A percentile compares a stretch with the other conserved stretches of the same genome.
phyloP scores from a whole-genome alignment of 53 echinoderm and acorn worm species.

The Paracentrotus lividus region DNA sequence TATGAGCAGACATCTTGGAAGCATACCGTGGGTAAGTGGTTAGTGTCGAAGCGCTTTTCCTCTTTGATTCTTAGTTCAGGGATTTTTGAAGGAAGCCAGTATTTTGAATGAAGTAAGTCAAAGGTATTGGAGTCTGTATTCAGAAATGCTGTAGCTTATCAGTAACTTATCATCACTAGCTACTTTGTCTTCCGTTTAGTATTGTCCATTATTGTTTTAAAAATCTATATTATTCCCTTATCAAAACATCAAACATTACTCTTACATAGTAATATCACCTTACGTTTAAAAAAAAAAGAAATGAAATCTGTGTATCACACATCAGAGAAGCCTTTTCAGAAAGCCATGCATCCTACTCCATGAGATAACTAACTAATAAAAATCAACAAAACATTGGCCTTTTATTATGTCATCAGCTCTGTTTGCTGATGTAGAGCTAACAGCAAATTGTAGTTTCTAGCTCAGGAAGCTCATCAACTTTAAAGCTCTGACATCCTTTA shows the following conservation, averaged over 20 bases:
- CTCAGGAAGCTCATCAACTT: constrained; percentile 24
- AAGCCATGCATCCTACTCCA: too few relatives aligned
- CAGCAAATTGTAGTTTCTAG: constrained; percentile 10
- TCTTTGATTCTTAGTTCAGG: background rate
- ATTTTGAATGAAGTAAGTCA: background rate
- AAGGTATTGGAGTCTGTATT: background rate
- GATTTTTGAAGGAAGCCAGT: background rate
- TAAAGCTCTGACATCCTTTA: too few relatives aligned
- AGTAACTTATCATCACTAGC: background rate
- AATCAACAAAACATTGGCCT: too few relatives aligned
- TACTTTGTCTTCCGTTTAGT: too few relatives aligned
- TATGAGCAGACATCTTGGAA: constrained; percentile 26
- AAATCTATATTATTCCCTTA: too few relatives aligned
- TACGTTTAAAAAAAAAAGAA: too few relatives aligned
- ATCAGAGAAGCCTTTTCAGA: background rate
- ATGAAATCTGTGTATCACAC: too few relatives aligned
- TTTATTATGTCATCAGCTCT: too few relatives aligned
- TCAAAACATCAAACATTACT: background rate
- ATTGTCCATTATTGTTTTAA: too few relatives aligned
- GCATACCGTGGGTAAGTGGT: background rate
- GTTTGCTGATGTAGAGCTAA: constrained; percentile 16
- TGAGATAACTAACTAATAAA: too few relatives aligned
- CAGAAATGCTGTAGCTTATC: background rate
- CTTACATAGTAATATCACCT: too few relatives aligned
- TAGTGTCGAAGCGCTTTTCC: background rate